Percentiles rank a stretch among this genome's conserved stretches.
These are phyloP conservation scores for Moxostoma hubbsi DNA, from an alignment of 2,797 vertebrate species.

Conservation along the genomic window DNA sequence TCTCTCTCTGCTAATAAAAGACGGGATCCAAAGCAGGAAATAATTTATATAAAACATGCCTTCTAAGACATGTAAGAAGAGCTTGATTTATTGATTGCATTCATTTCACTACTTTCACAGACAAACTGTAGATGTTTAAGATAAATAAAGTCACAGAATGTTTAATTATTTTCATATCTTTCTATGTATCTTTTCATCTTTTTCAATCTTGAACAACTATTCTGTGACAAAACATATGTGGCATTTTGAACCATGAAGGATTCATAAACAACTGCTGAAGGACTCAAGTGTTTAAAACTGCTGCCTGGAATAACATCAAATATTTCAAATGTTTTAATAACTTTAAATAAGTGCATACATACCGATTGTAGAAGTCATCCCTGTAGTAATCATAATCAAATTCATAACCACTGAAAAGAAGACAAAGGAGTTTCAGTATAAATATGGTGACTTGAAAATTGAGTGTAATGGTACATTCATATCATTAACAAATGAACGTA, in stretches of 20 bases:
- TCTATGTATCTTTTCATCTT: neutral
- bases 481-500: too few species aligned
- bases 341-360: conserved; percentile 68
- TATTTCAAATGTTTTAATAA: neutral
- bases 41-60: conserved; percentile 44
- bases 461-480: too few species aligned
- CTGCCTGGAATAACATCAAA: neutral
- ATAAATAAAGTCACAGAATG: conserved; percentile 6
- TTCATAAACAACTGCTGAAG: neutral
- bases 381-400: conserved; percentile 99
- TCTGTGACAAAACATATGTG: neutral
- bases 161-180: conserved; percentile 22
- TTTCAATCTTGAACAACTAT: neutral
- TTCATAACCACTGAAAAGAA: conserved; percentile 86
- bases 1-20: conserved; percentile 59
- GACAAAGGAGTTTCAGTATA: conserved; percentile 3
- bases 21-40: conserved; percentile 58
- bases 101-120: conserved; percentile 5
- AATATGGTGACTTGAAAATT: too few species aligned
- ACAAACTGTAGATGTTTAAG: conserved; percentile 25
- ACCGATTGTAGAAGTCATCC: conserved; percentile 99
- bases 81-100: conserved; percentile 40
- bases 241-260: conserved; percentile 9
- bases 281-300: neutral
- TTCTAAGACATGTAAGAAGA: conserved; percentile 29